A percentile compares a stretch with the other conserved stretches of the same genome.
Evolutionary conservation across 2,888 invertebrate species (phyloP).

Genomic region (Ormyrus pomaceus): DNA sequence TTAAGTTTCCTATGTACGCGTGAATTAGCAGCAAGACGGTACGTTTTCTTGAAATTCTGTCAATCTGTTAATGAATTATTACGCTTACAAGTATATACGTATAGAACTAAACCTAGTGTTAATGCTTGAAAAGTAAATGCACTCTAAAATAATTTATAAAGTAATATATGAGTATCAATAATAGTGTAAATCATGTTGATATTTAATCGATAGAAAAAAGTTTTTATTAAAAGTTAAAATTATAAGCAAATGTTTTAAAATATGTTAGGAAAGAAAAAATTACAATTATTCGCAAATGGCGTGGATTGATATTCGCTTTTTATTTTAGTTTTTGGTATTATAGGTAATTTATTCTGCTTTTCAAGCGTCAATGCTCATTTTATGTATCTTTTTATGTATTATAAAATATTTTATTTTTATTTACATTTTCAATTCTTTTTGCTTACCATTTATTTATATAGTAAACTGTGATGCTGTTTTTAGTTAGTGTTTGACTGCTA

Average conservation of each 20-base stretch:
- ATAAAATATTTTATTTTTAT: conserved; percentile 3
- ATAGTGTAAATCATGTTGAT: no score
- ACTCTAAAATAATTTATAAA: conserved; percentile 40
- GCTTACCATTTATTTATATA: conserved; percentile 17
- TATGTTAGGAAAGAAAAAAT: no score
- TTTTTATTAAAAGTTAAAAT: no score
- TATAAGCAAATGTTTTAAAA: no score
- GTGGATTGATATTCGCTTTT: conserved; percentile 20
- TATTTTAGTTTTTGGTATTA: conserved; percentile 26
- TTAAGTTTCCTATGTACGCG: not conserved
- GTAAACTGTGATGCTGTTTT: not conserved
- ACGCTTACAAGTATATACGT: not conserved
- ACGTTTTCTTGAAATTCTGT: conserved; percentile 18
- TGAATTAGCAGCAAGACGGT: conserved; percentile 16
- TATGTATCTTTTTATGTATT: conserved; percentile 16
- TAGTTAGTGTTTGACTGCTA: conserved; percentile 1
- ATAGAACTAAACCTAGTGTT: conserved; percentile 40
- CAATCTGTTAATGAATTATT: not conserved
- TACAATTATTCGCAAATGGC: conserved; percentile 13
- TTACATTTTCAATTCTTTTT: conserved; percentile 43
- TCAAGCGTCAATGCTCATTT: conserved; percentile 52
- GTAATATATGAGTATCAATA: no score
- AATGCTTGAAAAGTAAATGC: conserved; percentile 57
- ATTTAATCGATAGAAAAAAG: no score
- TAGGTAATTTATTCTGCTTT: conserved; percentile 39